Evolutionary conservation across 2,113 vertebrate genomes (phyloP).

Genomic region (Actenoides lindsayi): DNA sequence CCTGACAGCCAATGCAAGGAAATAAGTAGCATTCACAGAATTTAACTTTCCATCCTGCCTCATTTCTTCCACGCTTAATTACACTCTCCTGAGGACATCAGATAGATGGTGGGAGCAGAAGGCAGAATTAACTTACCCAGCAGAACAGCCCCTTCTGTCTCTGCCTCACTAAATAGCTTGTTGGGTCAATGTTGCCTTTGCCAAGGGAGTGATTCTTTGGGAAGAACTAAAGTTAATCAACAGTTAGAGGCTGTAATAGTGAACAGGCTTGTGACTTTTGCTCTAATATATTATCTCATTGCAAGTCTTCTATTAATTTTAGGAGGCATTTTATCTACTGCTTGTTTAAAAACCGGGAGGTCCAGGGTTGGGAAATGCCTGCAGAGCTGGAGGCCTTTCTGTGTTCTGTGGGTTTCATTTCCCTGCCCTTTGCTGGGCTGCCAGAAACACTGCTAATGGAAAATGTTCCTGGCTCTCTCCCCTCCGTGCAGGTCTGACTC

Average conservation of each 20-base stretch:
- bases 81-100: not conserved
- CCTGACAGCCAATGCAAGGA: not conserved
- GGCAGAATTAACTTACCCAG: not conserved
- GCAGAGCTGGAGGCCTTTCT: not conserved
- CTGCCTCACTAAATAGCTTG: not conserved
- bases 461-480: not conserved
- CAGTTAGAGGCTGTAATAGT: not conserved
- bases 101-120: not conserved
- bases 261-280: not conserved
- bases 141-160: not conserved
- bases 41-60: not conserved
- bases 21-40: not conserved
- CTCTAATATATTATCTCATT: not conserved
- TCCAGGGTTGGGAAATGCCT: not conserved
- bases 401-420: accelerated
- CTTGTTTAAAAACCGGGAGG: not conserved
- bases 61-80: not conserved
- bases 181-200: not conserved
- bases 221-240: not conserved
- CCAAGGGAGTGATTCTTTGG: not conserved
- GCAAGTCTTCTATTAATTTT: not conserved
- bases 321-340: not conserved
- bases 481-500: not conserved
- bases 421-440: not conserved
- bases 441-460: not conserved